Evolutionary conservation across 2,888 invertebrate species (phyloP), one percentile per base, ranked within the genome.

Genomic region (Pandemis corylana): DNA sequence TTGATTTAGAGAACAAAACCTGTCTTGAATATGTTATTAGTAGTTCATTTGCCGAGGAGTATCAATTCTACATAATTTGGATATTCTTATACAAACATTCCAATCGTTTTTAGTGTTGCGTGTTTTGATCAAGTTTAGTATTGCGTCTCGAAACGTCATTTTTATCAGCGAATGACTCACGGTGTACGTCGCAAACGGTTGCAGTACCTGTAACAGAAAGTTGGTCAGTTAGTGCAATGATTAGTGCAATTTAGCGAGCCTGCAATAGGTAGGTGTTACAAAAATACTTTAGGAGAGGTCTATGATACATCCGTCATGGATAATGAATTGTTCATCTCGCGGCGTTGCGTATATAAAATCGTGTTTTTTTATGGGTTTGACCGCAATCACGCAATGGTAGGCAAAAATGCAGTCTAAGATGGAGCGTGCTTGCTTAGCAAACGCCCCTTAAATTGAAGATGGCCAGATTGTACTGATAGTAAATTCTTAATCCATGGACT

Each of bases 171-270:
- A 78, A 85, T 89, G 91, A 94, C 93, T 94, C 93, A 94, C 93
- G 88, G 87, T 88, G 86, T 84, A 83, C 87, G 88, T 85, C 85
- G 90, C 84, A 89, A 88, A 89, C 87, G 83, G 89, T 90, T 92
- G 91, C 90, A 87, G 89, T 93, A 94, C 93, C 93, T 94, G 93
- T 76, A 93, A 93, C 80, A 82, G 83, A 88, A 87, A 88, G 82
- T 84, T 85, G 81, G 84, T 86, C 79, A 86, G 82, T 85, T 83
- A 80, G 81, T 82, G 76, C 78, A 79, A 77, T 79, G 53, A 75
- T 82, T 82, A 81, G 79, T 76, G 77, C 71, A 74, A 77, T 62
- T 78, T 78, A 76, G 78, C 76, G 67, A 76, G 59, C 10, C 20
- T 56, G 67, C 71, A 70, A 72, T 76, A 77, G 75, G 77, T n/a